phyloP scores from a whole-genome alignment of 2,797 vertebrate species.

The Chelmon rostratus region DNA sequence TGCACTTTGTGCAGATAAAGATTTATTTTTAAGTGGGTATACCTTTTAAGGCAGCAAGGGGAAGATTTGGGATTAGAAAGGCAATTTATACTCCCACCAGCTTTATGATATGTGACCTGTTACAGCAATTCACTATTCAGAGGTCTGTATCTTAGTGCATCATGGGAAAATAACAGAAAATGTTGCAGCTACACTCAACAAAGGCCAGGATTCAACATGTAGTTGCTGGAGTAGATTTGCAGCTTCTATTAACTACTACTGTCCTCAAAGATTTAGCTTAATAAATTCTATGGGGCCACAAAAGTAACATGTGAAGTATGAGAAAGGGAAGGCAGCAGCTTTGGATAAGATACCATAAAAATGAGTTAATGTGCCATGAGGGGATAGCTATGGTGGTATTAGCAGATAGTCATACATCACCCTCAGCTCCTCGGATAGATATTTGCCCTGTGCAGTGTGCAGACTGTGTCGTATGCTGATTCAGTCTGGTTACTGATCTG shows the following conservation, averaged over 20 bases:
- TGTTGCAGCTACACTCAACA: background rate
- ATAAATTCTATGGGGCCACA: constrained; percentile 40
- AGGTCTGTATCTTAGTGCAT: background rate
- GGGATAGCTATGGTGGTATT: constrained; percentile 22
- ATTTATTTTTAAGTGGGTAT: constrained; percentile 18
- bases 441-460: background rate
- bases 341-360: constrained; percentile 47
- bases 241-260: constrained; percentile 28
- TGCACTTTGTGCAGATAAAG: background rate
- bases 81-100: constrained; percentile 15
- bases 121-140: constrained; percentile 26
- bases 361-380: constrained; percentile 49
- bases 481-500: background rate
- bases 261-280: constrained; percentile 34
- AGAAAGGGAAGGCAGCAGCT: constrained; percentile 7
- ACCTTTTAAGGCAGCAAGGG: constrained; percentile 7
- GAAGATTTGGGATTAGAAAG: constrained; percentile 21
- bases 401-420: constrained; percentile 35
- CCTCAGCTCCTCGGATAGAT: background rate
- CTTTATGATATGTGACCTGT: constrained; percentile 17
- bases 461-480: background rate
- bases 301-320: constrained; percentile 26
- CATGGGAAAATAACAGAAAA: constrained; percentile 31
- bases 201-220: background rate
- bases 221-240: constrained; percentile 34